Percentiles rank a stretch among this genome's conserved stretches.
Conservation (phyloP, 2,888 invertebrate species). For the Spatulosminthurus flaviceps region DNA sequence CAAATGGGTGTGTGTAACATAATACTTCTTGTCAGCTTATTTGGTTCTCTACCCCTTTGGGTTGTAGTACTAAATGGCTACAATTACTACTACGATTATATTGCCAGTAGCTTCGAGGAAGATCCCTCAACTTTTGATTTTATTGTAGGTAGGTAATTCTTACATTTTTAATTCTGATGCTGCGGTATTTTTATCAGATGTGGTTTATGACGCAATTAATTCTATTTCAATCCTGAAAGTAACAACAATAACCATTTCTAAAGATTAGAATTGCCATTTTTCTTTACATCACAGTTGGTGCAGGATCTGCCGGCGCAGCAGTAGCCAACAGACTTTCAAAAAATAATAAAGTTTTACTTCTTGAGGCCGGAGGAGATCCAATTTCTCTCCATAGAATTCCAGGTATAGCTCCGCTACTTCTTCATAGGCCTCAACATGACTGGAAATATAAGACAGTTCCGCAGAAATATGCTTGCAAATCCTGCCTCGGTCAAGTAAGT, state of each 20-base stretch:
- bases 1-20: constrained; percentile 50
- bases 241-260: too few relatives aligned
- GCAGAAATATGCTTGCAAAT: constrained; percentile 72
- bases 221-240: too few relatives aligned
- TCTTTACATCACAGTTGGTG: constrained; percentile 53
- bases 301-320: constrained; percentile 69
- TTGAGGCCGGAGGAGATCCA: constrained; percentile 10
- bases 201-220: too few relatives aligned
- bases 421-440: constrained; percentile 75
- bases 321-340: constrained; percentile 71
- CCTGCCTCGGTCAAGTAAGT: constrained; percentile 16
- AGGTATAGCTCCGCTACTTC: constrained; percentile 67
- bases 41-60: constrained; percentile 52
- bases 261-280: neutral
- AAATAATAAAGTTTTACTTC: constrained; percentile 11
- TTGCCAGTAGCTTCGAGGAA: constrained; percentile 41
- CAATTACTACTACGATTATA: constrained; percentile 55
- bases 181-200: too few relatives aligned
- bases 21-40: constrained; percentile 46
- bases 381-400: neutral
- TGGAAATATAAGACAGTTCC: constrained; percentile 77
- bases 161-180: too few relatives aligned
- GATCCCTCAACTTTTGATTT: constrained; percentile 42
- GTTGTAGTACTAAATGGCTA: constrained; percentile 52
- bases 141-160: neutral